Evolutionary conservation across 2,888 invertebrate species (phyloP), one percentile per base, ranked within the genome.

Genomic region (Epirrhoe tristata): DNA sequence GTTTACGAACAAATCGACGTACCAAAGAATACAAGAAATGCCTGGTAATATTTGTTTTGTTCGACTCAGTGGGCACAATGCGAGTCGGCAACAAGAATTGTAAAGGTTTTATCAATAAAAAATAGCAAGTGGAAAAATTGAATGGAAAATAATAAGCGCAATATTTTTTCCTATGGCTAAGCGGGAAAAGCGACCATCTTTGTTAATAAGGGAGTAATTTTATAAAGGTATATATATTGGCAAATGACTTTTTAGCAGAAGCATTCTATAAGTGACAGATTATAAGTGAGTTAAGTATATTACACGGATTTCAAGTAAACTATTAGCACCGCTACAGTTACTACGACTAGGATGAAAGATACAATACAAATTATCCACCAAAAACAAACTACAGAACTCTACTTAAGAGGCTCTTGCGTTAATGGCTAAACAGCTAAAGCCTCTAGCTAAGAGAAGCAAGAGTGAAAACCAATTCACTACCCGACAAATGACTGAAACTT

Each of bases 391-490:
- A 56, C 52, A 43, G 32, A 51, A 60, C 43, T 65, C 39, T 16
- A 31, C 34, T n/a, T 16, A 32, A 55, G 48, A 60, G 51, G 56
- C 50, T 50, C 34, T 58, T 39, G 43, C 59, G 56, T 52, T 55
- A 66, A 66, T 60, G 59, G 53, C 53, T 63, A 36, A 63, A 67
- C 62, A 63, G 59, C n/a, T 51, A 48, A 24, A n/a, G 46, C 14
- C 56, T 52, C 10, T 7, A 57, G 57, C 48, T 24, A 24, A 24
- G 46, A 53, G 31, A 43, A 51, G 43, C 39, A 17, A 58, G 10
- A 63, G 64, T 68, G 61, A 68, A 68, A 68, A 69, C 56, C 59
- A 68, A 62, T 68, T 68, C 55, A 36, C 17, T 24, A 32, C 59
- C 59, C 46, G 55, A 61, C 61, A 65, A 48, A 69, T 63, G n/a